Percentiles rank a stretch among this genome's conserved stretches.
Evolutionary conservation across 2,113 vertebrate species (phyloP).

Genomic region (Macrotus californicus): DNA sequence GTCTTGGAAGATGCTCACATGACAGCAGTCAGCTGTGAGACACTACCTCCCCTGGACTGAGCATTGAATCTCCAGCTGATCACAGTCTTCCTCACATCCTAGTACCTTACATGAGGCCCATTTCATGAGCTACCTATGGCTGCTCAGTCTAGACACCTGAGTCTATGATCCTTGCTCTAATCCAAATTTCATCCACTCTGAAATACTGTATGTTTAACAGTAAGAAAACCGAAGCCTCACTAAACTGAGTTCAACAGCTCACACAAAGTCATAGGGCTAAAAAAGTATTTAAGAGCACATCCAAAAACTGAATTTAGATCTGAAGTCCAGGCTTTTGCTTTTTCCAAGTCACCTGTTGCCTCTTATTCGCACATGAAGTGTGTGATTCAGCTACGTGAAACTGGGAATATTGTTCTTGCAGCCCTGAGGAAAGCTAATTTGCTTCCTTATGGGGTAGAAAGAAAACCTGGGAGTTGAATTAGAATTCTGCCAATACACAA

Average conservation of each 20-base stretch:
- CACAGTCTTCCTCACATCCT: not conserved
- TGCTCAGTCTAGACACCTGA: not conserved
- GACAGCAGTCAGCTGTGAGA: not conserved
- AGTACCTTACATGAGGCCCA: not conserved
- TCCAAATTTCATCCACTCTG: not conserved
- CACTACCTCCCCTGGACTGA: not conserved
- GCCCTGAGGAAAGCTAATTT: not conserved
- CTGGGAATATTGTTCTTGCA: not conserved
- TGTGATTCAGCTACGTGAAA: not conserved
- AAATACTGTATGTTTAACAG: not conserved
- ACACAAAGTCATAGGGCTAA: not conserved
- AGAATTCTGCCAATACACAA: not conserved
- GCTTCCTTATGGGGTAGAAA: not conserved
- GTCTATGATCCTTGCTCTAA: not conserved
- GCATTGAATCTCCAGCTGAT: not conserved
- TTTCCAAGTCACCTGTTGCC: slow-evolving; percentile 25
- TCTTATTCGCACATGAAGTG: not conserved
- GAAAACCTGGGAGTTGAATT: not conserved
- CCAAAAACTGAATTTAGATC: not conserved
- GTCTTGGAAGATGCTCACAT: not conserved
- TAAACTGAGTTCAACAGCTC: not conserved
- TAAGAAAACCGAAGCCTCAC: not conserved
- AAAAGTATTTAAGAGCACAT: not conserved
- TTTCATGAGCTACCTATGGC: not conserved
- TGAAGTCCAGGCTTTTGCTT: slow-evolving; percentile 41